These are phyloP conservation scores for Ypsolopha scabrella DNA, from an alignment of 2,888 invertebrate genomes.

Conservation along the genomic window DNA sequence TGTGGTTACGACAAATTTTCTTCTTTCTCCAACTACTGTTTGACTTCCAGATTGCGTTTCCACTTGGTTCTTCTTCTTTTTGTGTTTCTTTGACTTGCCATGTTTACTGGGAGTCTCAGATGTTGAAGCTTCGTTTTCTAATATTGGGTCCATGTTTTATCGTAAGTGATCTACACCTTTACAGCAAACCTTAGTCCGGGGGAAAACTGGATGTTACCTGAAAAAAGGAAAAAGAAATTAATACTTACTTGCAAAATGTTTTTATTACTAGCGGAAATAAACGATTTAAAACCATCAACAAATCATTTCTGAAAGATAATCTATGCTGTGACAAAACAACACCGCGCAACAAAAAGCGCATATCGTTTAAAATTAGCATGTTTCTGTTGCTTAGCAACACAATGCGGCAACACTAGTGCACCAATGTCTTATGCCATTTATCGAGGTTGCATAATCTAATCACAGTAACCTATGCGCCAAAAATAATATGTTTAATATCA, in stretches of 20 bases:
- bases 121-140: conserved; percentile 61
- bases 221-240: conserved; percentile 22
- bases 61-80: conserved; percentile 45
- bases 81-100: conserved; percentile 56
- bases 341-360: neutral
- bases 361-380: neutral
- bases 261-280: no score
- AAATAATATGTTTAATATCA: no score
- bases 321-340: neutral
- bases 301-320: neutral
- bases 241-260: neutral
- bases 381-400: conserved; percentile 49
- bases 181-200: conserved; percentile 42
- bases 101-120: conserved; percentile 48
- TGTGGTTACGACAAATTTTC: conserved; percentile 56
- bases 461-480: neutral
- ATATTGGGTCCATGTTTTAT: conserved; percentile 56
- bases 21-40: conserved; percentile 55
- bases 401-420: conserved; percentile 44
- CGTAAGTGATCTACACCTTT: conserved; percentile 31
- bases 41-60: conserved; percentile 42
- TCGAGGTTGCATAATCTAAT: neutral
- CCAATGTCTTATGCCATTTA: conserved; percentile 15
- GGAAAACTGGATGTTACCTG: conserved; percentile 37
- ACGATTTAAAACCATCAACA: no score